Evolutionary conservation across 2,797 vertebrate genomes (phyloP), one percentile per base, ranked within the genome.

Genomic region (Ptychobarbus kaznakovi): DNA sequence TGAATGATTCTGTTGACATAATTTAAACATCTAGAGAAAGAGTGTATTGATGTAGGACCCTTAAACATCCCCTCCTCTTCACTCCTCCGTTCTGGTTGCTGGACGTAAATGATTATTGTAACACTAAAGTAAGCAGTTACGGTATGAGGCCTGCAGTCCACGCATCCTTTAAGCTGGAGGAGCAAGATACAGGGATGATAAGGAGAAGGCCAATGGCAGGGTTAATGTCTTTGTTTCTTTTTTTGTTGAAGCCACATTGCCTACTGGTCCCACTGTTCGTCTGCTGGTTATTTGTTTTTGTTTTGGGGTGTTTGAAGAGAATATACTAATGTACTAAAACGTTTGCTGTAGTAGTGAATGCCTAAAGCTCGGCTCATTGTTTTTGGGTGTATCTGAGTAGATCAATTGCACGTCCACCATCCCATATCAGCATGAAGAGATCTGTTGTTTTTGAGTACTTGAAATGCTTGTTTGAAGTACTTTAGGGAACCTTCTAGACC

Each of bases 41-140:
- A 58, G 46, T 32, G 49, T 72, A 56, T 78, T 46, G 61, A 40
- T 79, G 16, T 38, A 0, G 11, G 28, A 28, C 83, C 72, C 42
- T 84, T 40, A 11, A 61, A 49, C n/a, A 25, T 87, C 80, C 69
- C 72, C 73, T 68, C 40, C 83, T 81, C 82, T 85, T 74, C 89
- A 89, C 58, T 87, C 87, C 49, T 90, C 89, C 68, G 28, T 4
- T 66, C 87, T 15, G n/a, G 35, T 81, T 90, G 85, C 85, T 69
- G 93, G 91, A 89, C 91, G 12, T 93, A 85, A 91, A 94, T 95
- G 95, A 95, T 91, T 94, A 86, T 88, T 79, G 51, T 93, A 85
- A 82, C 91, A 85, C 65, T 94, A 90, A 90, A 70, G 0, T 82
- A 15, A 61, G 89, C 76, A 87, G 94, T 83, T 91, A 77, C 4